Percentiles rank a stretch among this genome's conserved stretches.
Evolutionary conservation across 1,140 invertebrate genomes (phyloP).

Genomic region (Saxidomus purpurata): DNA sequence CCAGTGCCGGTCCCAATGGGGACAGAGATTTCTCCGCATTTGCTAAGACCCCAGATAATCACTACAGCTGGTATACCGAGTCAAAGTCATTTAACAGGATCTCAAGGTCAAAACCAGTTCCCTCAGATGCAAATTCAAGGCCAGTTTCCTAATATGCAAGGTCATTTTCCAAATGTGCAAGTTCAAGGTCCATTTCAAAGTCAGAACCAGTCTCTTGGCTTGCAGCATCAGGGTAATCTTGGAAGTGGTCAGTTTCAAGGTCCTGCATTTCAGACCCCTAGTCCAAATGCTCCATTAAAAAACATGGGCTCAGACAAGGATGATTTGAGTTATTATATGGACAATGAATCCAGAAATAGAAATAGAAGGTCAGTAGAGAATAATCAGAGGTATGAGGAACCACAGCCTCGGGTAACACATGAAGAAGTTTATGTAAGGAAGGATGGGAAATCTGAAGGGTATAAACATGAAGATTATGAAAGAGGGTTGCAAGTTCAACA

Average conservation of each 20-base stretch:
- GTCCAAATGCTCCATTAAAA: not conserved
- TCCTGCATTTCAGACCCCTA: not conserved
- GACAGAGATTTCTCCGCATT: not conserved
- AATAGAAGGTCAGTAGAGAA: not conserved
- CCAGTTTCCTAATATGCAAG: not conserved
- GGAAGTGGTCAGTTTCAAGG: not conserved
- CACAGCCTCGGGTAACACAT: not conserved
- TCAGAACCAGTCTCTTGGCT: not conserved
- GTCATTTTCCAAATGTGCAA: not conserved
- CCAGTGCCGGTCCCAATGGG: constrained; percentile 48
- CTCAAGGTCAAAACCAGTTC: not conserved
- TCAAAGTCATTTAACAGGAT: not conserved
- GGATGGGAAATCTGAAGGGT: not conserved
- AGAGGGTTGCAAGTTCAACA: not conserved
- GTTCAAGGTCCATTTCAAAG: not conserved
- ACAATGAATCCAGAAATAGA: constrained; percentile 40
- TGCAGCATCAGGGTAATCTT: not conserved
- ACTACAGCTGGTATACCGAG: not conserved
- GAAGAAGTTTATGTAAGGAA: not conserved
- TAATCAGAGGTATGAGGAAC: not conserved
- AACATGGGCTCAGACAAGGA: not conserved
- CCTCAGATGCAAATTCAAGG: not conserved
- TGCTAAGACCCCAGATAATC: not conserved
- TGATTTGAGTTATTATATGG: constrained; percentile 49
- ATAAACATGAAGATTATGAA: not conserved